Evolutionary conservation across 2,797 vertebrate species (phyloP).

Genomic region (Masticophis lateralis): DNA sequence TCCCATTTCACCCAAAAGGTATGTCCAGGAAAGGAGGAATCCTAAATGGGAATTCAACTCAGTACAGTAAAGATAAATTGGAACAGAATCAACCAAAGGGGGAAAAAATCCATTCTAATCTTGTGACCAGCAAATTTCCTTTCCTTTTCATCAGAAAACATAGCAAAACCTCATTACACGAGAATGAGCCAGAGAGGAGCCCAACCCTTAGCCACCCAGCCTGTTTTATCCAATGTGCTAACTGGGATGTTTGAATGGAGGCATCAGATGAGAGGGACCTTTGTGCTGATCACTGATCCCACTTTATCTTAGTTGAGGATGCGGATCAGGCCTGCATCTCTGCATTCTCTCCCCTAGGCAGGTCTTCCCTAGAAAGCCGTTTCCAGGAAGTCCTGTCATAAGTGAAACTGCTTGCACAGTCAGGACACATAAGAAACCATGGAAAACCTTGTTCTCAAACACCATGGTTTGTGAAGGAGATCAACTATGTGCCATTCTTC

Average conservation of each 20-base stretch:
- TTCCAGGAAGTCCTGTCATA: not conserved
- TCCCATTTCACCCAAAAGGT: not conserved
- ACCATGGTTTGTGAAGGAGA: not conserved
- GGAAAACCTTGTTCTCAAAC: not conserved
- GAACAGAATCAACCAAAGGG: not conserved
- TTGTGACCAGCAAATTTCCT: not conserved
- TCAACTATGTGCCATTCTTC: too few species aligned
- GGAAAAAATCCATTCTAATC: not conserved
- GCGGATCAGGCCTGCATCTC: not conserved
- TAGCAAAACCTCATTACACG: not conserved
- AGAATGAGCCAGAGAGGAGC: not conserved
- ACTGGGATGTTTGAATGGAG: not conserved
- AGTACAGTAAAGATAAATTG: not conserved
- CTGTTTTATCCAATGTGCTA: not conserved
- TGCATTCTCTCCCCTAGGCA: not conserved
- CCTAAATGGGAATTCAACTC: not conserved
- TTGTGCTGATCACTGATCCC: not conserved
- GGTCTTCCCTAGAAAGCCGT: not conserved
- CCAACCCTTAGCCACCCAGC: not conserved
- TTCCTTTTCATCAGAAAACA: not conserved
- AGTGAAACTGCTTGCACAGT: not conserved
- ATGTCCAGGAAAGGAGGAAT: not conserved
- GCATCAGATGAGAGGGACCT: not conserved
- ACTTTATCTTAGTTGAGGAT: not conserved
- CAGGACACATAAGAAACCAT: not conserved